Base-by-base conservation (phyloP, 2,797 vertebrate species). In the Myripristis murdjan region DNA sequence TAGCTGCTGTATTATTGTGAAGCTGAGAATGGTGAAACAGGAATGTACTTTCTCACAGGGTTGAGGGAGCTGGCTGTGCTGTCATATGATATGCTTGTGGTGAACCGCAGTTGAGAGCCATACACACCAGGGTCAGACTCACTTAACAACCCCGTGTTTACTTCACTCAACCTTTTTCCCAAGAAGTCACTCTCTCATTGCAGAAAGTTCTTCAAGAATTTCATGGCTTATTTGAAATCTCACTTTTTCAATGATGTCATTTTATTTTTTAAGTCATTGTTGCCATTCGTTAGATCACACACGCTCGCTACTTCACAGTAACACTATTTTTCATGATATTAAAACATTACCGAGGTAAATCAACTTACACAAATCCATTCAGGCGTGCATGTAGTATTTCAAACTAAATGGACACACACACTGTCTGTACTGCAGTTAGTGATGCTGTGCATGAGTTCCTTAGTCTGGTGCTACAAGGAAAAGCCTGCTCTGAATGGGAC, bases 41-140 rank as follows among this genome's bases (percentile, higher is more conserved):
- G 79, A 86, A 68, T 87, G 68, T 55, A 44, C 72, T 84, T 81
- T 75, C 64, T 74, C 65, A 47, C 82, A 48, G 60, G 56, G 63
- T 64, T 79, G 65, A 79, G 65, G 66, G 74, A 61, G 70, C 73
- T 61, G 69, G 63, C 83, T 84, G 79, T 56, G 74, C 63, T 83
- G 91, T 92, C 88, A 93, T 86, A 65, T 72, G 90, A 94, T 91
- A 90, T 12, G 58, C 81, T 79, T 93, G 90, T 78, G 92, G 92
- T 90, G 82, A 93, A 87, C 93, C 91, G 37, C 92, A 88, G 79
- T n/a, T 54, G 55, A 70, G 77, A 82, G 80, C 60, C 71, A 56
- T 70, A 78, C 82, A 81, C 85, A 78, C 64, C 59, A 10, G 64
- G 72, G 73, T 87, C 72, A 76, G 75, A 85, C 74, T 75, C 70